Conservation (phyloP, 2,797 vertebrate genomes). For the Anguilla pacifica region DNA sequence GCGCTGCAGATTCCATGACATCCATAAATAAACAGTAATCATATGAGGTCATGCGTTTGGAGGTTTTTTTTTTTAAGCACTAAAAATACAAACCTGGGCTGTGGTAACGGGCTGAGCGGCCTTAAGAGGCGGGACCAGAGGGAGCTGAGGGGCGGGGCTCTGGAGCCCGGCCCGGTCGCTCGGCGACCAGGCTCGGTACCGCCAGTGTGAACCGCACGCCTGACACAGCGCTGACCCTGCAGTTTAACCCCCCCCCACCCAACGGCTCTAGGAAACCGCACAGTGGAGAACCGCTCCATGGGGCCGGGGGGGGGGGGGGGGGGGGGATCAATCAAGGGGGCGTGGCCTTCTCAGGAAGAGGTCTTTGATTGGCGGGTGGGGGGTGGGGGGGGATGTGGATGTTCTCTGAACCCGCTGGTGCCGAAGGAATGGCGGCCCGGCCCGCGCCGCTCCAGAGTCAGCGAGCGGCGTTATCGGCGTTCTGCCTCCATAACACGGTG, state of each 20-base stretch:
- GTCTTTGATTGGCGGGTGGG: neutral
- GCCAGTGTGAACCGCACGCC: neutral
- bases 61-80: neutral
- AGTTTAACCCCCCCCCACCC: neutral
- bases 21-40: slow-evolving; percentile 48
- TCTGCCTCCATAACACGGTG: neutral
- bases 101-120: slow-evolving; percentile 44
- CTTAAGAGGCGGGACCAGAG: neutral
- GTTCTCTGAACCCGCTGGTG: neutral
- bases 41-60: slow-evolving; percentile 45
- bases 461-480: neutral
- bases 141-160: neutral
- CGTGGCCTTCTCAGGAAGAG: neutral
- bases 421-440: neutral
- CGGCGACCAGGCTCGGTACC: neutral
- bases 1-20: slow-evolving; percentile 50
- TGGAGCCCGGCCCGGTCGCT: too few species aligned
- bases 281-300: neutral
- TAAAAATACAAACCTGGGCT: slow-evolving; percentile 49
- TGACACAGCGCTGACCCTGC: neutral
- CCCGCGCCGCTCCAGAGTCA: neutral
- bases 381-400: neutral
- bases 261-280: neutral
- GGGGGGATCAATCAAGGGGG: neutral
- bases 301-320: neutral